Percentiles rank a stretch among this genome's conserved stretches.
Evolutionary conservation across 37 sponge, comb jelly and placozoan species (phyloP).

Genomic region (Halichondria panicea): DNA sequence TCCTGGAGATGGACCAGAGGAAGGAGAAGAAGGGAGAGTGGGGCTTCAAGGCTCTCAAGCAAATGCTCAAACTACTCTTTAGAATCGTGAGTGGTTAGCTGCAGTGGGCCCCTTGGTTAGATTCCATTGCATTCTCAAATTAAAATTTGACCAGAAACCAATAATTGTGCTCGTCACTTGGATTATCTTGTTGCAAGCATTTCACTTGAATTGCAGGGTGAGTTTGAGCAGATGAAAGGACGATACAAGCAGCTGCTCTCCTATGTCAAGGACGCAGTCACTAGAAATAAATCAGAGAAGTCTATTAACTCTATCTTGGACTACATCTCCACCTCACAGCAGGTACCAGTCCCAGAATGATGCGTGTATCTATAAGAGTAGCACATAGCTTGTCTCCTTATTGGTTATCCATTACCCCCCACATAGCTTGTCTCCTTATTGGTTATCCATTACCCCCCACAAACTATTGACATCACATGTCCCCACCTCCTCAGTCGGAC

Average conservation of each 20-base stretch:
- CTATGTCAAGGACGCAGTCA: constrained; percentile 92
- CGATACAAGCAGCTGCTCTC: constrained; percentile 86
- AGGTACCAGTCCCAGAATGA: constrained; percentile 26
- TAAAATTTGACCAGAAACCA: background rate
- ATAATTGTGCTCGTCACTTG: background rate
- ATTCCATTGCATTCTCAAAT: background rate
- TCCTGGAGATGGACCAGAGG: constrained; percentile 68
- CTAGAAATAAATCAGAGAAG: constrained; percentile 96
- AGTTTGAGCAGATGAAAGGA: constrained; percentile 83
- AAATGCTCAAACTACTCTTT: constrained; percentile 96
- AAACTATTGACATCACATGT: background rate
- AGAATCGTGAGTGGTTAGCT: constrained; percentile 60
- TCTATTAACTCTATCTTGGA: constrained; percentile 98
- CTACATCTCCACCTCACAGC: constrained; percentile 91
- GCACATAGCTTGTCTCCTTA: constrained; percentile 4
- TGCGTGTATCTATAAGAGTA: background rate
- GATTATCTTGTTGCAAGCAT: background rate
- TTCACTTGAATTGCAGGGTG: constrained; percentile 38
- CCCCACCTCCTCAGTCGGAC: constrained; percentile 45
- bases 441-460: background rate
- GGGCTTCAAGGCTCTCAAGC: constrained; percentile 99
- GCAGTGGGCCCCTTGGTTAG: too few species aligned
- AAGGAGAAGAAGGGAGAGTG: constrained; percentile 94
- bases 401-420: background rate
- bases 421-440: background rate